phyloP scores from a whole-genome alignment of 2,113 vertebrate genomes.

The Eptatretus burgeri region DNA sequence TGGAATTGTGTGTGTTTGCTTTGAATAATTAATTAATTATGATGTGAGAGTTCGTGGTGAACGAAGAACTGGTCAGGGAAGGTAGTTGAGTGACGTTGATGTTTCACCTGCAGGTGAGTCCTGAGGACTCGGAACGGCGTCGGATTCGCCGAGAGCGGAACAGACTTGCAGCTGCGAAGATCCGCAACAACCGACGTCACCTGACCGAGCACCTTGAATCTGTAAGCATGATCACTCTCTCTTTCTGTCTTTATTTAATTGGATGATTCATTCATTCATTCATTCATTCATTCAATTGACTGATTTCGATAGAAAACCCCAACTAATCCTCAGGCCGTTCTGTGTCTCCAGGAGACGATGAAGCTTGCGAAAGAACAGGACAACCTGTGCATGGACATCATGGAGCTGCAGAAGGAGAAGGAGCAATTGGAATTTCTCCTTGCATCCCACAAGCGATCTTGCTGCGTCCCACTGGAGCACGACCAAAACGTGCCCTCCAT shows the following conservation, averaged over 20 bases:
- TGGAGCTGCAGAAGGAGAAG: constrained; percentile 2
- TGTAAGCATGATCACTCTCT: not conserved
- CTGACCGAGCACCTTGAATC: constrained; percentile 1
- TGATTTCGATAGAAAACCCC: no score
- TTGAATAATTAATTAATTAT: no score
- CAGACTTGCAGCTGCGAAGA: not conserved
- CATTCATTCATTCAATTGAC: no score
- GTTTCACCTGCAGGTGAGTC: not conserved
- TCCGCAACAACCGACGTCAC: not conserved
- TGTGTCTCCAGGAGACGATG: not conserved
- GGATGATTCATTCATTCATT: no score
- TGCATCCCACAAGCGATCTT: not conserved
- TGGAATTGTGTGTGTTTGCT: no score
- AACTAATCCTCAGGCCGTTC: not conserved
- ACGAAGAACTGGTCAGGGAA: no score
- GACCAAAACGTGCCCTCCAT: no score
- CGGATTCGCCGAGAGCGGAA: constrained; percentile 4
- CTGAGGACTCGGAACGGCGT: not conserved
- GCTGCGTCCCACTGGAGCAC: not conserved
- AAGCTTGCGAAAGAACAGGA: constrained; percentile 1
- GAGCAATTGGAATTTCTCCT: not conserved
- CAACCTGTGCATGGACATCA: not conserved
- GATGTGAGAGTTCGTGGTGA: no score
- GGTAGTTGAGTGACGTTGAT: no score
- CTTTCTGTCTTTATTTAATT: no score